Evolutionary conservation across 2,113 vertebrate genomes (phyloP).

Genomic region (Origma solitaria): DNA sequence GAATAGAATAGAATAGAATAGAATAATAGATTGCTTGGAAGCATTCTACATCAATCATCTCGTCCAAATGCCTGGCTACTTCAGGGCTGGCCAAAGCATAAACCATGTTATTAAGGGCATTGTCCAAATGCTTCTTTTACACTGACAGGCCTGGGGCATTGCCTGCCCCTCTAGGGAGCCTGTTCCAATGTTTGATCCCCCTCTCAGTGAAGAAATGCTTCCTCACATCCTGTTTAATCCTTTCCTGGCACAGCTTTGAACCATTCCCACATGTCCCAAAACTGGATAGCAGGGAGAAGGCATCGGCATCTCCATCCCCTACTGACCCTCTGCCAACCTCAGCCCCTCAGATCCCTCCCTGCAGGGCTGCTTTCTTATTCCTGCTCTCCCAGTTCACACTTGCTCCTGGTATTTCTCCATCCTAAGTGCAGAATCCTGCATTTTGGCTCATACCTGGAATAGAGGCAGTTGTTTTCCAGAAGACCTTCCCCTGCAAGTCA

Average conservation of each 20-base stretch:
- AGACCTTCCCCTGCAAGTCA: background rate
- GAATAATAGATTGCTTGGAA: background rate
- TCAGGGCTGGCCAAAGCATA: background rate
- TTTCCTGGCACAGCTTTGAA: background rate
- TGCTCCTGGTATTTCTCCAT: background rate
- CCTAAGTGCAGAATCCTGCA: background rate
- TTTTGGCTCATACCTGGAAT: background rate
- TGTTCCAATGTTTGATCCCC: background rate
- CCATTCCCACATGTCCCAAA: background rate
- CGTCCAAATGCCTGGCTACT: background rate
- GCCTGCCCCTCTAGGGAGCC: background rate
- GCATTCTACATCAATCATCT: too few relatives aligned
- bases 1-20: background rate
- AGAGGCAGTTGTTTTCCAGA: background rate
- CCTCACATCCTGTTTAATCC: background rate
- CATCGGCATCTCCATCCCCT: background rate
- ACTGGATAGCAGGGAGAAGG: background rate
- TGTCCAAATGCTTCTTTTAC: background rate
- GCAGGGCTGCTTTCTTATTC: background rate
- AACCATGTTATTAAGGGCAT: background rate
- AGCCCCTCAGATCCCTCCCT: background rate
- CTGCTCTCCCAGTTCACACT: background rate
- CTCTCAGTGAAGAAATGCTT: background rate
- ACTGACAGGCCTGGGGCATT: accelerated
- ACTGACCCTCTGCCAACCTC: background rate